Evolutionary conservation across 1,140 invertebrate species (phyloP).

Genomic region (Magallana ariakensis): DNA sequence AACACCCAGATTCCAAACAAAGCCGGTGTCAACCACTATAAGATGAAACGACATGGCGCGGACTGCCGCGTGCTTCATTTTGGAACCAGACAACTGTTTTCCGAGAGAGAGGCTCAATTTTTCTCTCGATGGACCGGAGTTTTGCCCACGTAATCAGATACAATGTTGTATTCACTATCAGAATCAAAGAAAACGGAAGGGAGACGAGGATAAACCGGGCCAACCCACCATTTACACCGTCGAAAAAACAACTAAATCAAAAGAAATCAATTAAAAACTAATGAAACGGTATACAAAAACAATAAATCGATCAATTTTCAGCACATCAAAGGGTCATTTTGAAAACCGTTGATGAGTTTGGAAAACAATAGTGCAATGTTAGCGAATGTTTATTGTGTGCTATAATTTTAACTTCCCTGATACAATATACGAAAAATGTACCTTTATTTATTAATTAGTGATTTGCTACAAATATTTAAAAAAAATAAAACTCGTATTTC

Average conservation of each 20-base stretch:
- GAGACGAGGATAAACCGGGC: conserved; percentile 48
- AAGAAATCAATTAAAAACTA: no score
- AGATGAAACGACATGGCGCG: conserved; percentile 50
- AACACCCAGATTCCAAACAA: conserved; percentile 49
- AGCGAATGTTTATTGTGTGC: no score
- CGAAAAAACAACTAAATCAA: conserved; percentile 52
- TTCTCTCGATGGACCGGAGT: conserved; percentile 37
- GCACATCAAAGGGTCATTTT: no score
- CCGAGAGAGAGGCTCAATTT: conserved; percentile 40
- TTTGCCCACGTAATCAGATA: conserved; percentile 51
- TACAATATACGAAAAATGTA: no score
- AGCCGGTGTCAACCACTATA: conserved; percentile 51
- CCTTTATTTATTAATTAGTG: no score
- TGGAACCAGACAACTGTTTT: conserved; percentile 29
- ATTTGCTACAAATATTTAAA: no score
- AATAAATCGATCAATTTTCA: no score
- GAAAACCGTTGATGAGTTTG: no score
- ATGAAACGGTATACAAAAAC: no score
- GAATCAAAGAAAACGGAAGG: conserved; percentile 42
- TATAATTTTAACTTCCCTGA: no score
- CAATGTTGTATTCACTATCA: conserved; percentile 42
- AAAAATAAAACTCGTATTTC: no score
- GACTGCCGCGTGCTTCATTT: conserved; percentile 46
- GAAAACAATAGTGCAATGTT: no score
- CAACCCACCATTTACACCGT: conserved; percentile 51